A percentile compares a stretch with the other conserved stretches of the same genome.
These are phyloP conservation scores for Gymnopithys bicolor DNA, from an alignment of 2,797 vertebrate genomes.

Conservation along the genomic window DNA sequence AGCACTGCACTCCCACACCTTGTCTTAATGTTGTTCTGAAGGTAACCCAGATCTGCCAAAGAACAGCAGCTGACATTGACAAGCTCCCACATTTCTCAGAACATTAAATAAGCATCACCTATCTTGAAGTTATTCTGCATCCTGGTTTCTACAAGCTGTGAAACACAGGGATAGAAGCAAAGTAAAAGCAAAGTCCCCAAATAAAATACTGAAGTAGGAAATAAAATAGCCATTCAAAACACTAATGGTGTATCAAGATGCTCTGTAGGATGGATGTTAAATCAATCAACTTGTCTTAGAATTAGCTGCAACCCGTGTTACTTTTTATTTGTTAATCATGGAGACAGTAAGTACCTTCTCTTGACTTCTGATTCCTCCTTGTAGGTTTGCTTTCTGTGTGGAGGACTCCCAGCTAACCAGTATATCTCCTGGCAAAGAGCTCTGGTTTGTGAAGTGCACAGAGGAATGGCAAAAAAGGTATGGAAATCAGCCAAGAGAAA, in stretches of 20 bases:
- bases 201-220: neutral
- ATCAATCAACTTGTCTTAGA: neutral
- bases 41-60: neutral
- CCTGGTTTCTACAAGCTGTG: neutral
- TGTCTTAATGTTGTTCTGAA: neutral
- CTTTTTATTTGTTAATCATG: neutral
- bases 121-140: neutral
- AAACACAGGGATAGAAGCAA: neutral
- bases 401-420: slow-evolving; percentile 79
- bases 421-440: slow-evolving; percentile 86
- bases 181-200: neutral
- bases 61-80: neutral
- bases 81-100: neutral
- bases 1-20: neutral
- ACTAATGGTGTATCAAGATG: neutral
- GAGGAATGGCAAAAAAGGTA: slow-evolving; percentile 91
- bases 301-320: accelerated
- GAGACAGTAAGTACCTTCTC: neutral
- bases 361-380: neutral
- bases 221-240: neutral
- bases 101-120: neutral
- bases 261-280: neutral
- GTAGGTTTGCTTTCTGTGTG: slow-evolving; percentile 89
- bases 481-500: neutral
- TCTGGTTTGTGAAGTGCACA: slow-evolving; percentile 88